Percentiles rank a stretch among this genome's conserved stretches.
These are phyloP conservation scores for Dendroctonus valens DNA, from an alignment of 1,140 invertebrate species.

Conservation along the genomic window DNA sequence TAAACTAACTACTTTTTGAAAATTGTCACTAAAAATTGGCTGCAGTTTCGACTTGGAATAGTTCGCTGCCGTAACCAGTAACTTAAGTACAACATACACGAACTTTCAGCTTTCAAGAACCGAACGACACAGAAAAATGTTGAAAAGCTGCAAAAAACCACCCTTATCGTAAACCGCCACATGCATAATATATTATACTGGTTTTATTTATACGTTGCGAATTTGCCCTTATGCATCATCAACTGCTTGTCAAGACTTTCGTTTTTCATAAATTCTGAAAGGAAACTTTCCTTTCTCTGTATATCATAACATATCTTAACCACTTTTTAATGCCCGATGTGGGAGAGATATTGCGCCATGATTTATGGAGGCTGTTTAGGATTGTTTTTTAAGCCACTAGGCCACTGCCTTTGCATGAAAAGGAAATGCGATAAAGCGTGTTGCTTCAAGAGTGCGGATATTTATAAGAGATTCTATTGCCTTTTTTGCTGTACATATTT, in stretches of 20 bases:
- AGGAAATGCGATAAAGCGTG: background rate
- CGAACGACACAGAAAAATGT: background rate
- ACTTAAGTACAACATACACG: no score
- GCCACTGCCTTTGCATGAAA: conserved; percentile 4
- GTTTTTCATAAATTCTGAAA: conserved; percentile 1
- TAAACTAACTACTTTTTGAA: no score
- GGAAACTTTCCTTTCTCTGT: conserved; percentile 8
- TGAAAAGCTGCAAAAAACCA: background rate
- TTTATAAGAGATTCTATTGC: no score
- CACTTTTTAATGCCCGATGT: conserved; percentile 11
- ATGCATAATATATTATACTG: conserved; percentile 1
- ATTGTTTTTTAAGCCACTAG: conserved; percentile 12
- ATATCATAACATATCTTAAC: conserved; percentile 12
- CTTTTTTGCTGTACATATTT: no score
- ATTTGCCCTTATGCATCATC: conserved; percentile 12
- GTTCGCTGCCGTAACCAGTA: no score
- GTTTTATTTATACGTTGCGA: conserved; percentile 9
- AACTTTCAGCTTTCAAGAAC: no score
- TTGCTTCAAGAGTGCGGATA: no score
- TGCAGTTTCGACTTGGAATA: no score
- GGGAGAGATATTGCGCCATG: conserved; percentile 4
- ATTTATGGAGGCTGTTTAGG: conserved; percentile 8
- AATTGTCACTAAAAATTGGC: no score
- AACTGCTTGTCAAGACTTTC: conserved; percentile 7
- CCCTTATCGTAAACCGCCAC: background rate